Evolutionary conservation across 2,113 vertebrate species (phyloP), one percentile per base, ranked within the genome.

Genomic region (Cyanistes caeruleus): DNA sequence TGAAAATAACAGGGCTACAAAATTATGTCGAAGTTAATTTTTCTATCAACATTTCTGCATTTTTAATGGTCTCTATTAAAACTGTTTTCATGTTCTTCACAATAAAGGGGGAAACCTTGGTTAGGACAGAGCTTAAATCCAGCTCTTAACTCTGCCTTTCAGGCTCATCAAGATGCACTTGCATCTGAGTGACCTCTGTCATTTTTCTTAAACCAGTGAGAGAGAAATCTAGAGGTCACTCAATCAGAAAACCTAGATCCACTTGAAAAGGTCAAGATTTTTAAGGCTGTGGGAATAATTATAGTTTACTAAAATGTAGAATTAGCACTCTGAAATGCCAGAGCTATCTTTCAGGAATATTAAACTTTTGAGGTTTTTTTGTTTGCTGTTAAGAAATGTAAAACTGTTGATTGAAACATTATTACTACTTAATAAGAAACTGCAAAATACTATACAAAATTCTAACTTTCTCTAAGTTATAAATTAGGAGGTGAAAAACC

Each of bases 101-200:
- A 95, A 92, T 28, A 80, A 46, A 22, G 15, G 15, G 27, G 56
- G 51, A 67, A 89, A 87, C 31, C 77, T 94, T 59, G 80, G 18
- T 94, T 80, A 90, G 46, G 27, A 88, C 67, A 89, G 88, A 92
- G 49, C 86, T 91, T 94, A 77, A 89, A 77, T 65, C 51, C 60
- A 84, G 46, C 70, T 53, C 24, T 24, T 44, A 69, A 49, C 52
- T 70, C 83, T 60, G 48, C 3, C 27, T 51, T 88, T 83, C 25
- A 85, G 16, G 18, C 20, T 89, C 8, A 44, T 65, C 41, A 51
- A 28, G 62, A 39, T 21, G 7, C 10, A 72, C 37, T 70, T 87
- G 28, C n/a, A 9, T 16, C 20, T 86, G 27, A 65, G 31, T 53
- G 56, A 49, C 19, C 8, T 64, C 72, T 68, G 17, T 31, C 44